Conservation (phyloP, 2,797 vertebrate species). For the Manis pentadactyla region DNA sequence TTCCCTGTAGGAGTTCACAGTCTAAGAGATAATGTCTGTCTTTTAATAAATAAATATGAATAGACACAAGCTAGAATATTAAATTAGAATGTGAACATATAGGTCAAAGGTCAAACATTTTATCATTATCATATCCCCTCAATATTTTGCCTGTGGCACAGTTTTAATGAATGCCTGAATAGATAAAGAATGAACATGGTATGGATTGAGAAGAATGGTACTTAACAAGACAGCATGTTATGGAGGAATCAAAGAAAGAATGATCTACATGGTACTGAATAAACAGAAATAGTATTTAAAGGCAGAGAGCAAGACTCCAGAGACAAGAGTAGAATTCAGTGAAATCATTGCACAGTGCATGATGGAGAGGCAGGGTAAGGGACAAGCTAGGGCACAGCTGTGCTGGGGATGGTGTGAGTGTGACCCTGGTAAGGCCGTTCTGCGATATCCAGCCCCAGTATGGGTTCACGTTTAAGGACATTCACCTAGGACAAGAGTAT, state of each 20-base stretch:
- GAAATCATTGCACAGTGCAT: neutral
- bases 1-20: neutral
- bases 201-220: neutral
- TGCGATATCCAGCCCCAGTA: neutral
- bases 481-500: neutral
- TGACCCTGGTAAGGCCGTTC: neutral
- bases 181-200: neutral
- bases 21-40: neutral
- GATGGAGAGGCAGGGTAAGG: neutral
- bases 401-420: neutral
- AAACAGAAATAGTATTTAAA: neutral
- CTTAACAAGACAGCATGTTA: neutral
- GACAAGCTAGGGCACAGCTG: neutral
- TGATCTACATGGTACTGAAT: fast-evolving
- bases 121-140: neutral
- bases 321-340: neutral
- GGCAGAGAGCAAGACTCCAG: neutral
- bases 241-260: neutral
- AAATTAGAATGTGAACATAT: constrained; percentile 15
- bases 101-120: neutral
- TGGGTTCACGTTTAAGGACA: neutral
- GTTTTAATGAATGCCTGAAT: neutral
- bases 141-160: neutral
- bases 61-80: neutral
- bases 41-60: neutral